A percentile compares a stretch with the other conserved stretches of the same genome.
Conservation (phyloP, 2,797 vertebrate genomes). For the Antrozous pallidus region DNA sequence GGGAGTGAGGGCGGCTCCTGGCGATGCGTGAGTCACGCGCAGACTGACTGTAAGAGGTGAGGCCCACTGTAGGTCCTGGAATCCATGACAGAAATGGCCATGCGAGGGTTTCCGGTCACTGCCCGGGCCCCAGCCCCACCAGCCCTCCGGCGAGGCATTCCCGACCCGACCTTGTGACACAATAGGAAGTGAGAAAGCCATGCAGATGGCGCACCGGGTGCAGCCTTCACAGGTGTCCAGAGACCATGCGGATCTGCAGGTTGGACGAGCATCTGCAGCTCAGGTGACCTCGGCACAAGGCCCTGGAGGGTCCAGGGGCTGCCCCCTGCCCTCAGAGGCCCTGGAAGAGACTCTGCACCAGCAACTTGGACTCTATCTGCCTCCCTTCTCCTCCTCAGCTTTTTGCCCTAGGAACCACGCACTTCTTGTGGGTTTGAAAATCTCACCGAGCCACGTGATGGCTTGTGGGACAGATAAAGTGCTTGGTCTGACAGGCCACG, state of each 20-base stretch:
- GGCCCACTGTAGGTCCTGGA: not conserved
- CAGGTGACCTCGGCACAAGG: not conserved
- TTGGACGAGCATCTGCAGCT: rapidly evolving
- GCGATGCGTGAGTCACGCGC: not conserved
- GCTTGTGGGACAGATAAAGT: not conserved
- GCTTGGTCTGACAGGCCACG: not conserved
- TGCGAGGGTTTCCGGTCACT: not conserved
- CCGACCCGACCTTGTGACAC: not conserved
- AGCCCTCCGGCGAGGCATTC: rapidly evolving
- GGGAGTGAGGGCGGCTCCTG: constrained; percentile 24
- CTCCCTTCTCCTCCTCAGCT: not conserved
- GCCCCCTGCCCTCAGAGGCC: not conserved
- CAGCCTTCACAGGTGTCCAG: not conserved
- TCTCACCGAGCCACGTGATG: not conserved
- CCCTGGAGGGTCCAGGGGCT: rapidly evolving
- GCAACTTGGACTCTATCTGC: rapidly evolving
- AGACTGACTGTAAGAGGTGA: not conserved
- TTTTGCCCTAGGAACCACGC: not conserved
- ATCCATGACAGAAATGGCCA: constrained; percentile 1
- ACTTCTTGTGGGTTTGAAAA: not conserved
- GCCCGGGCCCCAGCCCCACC: not conserved
- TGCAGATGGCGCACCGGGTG: rapidly evolving
- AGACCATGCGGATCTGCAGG: rapidly evolving
- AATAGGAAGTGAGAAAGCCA: rapidly evolving
- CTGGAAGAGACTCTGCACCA: not conserved